Evolutionary conservation across 2,888 invertebrate species (phyloP).

Genomic region (Oscheius myriophilus): DNA sequence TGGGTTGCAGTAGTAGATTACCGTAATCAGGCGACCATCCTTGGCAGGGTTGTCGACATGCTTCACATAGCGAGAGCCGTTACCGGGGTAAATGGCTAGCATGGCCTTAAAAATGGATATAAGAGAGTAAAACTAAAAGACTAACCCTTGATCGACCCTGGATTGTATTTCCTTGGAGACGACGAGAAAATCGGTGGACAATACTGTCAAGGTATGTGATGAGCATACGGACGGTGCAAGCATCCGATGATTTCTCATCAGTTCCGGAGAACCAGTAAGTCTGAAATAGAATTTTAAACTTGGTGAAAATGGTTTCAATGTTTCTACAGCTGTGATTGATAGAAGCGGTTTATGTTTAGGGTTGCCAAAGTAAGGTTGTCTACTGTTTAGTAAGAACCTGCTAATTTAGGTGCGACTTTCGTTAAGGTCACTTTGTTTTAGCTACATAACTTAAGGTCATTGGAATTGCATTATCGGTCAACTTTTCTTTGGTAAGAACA

Average conservation of each 20-base stretch:
- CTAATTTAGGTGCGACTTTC: no score
- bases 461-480: no score
- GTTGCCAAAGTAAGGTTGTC: no score
- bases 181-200: constrained; percentile 56
- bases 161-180: constrained; percentile 61
- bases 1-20: constrained; percentile 95
- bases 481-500: not conserved
- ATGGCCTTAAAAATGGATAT: constrained; percentile 81
- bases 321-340: no score
- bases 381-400: not conserved
- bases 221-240: constrained; percentile 60
- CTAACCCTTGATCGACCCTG: constrained; percentile 61
- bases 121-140: not conserved
- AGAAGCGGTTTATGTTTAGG: no score
- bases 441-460: no score
- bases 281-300: constrained; percentile 34
- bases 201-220: constrained; percentile 68
- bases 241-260: constrained; percentile 53
- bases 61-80: constrained; percentile 91
- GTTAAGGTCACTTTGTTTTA: no score
- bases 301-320: not conserved
- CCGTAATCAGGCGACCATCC: constrained; percentile 95
- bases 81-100: constrained; percentile 97
- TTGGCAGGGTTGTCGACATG: constrained; percentile 97
- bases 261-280: constrained; percentile 68